Conservation (phyloP, 2,113 vertebrate genomes). For the Odocoileus hemionus region DNA sequence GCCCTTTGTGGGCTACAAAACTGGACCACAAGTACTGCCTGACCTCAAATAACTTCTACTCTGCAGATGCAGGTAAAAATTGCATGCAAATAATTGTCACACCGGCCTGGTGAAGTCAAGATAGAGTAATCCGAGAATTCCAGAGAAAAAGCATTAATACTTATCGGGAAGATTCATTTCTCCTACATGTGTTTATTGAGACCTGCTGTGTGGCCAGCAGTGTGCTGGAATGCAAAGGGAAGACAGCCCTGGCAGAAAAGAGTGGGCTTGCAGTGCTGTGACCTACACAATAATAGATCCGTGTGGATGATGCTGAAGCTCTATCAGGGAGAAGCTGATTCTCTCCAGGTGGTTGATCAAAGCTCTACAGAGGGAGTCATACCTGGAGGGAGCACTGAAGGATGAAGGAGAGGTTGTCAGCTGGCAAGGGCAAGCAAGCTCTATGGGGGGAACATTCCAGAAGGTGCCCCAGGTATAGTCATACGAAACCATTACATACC, state of each 20-base stretch:
- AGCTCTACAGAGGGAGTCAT: background rate
- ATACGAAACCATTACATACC: background rate
- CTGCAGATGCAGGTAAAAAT: background rate
- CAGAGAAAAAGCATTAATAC: background rate
- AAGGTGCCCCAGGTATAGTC: background rate
- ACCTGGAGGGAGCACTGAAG: background rate
- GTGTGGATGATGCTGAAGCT: background rate
- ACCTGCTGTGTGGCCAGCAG: background rate
- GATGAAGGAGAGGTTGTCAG: background rate
- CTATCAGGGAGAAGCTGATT: background rate
- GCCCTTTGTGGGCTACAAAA: background rate
- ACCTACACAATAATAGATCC: background rate
- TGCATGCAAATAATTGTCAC: background rate
- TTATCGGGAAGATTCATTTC: background rate
- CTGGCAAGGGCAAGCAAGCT: background rate
- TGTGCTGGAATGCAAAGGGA: background rate
- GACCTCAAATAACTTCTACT: background rate
- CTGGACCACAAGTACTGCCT: background rate
- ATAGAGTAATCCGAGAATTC: background rate
- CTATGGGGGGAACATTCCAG: background rate
- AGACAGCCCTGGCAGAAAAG: background rate
- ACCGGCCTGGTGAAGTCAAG: too few relatives aligned
- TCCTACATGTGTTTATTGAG: background rate
- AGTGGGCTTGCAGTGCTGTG: fast-evolving
- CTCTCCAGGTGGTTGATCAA: background rate